These are phyloP conservation scores for Drosophila rubida DNA, from an alignment of 2,888 invertebrate species.

Conservation along the genomic window DNA sequence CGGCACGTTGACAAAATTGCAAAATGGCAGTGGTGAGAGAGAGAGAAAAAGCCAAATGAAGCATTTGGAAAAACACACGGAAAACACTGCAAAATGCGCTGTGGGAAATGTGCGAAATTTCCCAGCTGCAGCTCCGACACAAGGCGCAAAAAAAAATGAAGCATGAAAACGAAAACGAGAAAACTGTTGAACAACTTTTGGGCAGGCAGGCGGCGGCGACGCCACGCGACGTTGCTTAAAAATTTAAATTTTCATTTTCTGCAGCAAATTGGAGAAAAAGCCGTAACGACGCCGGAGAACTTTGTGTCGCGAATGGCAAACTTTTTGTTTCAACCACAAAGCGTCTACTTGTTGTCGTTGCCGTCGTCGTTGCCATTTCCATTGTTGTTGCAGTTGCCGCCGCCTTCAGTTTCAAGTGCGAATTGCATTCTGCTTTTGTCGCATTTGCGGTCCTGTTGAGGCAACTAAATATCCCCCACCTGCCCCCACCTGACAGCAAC, in stretches of 20 bases:
- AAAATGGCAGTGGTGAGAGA: conserved; percentile 33
- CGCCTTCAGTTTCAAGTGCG: conserved; percentile 73
- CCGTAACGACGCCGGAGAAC: conserved; percentile 3
- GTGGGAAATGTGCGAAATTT: conserved; percentile 79
- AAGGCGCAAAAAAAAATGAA: conserved; percentile 3
- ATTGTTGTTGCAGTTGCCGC: conserved; percentile 19
- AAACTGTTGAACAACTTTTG: conserved; percentile 65
- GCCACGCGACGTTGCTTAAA: conserved; percentile 68
- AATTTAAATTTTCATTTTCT: conserved; percentile 80
- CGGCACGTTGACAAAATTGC: conserved; percentile 63
- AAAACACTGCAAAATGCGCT: conserved; percentile 66
- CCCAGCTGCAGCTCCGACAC: conserved; percentile 66
- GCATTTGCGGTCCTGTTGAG: conserved; percentile 77
- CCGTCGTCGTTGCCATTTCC: too few species aligned
- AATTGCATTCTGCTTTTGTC: conserved; percentile 81
- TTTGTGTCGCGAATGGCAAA: conserved; percentile 7
- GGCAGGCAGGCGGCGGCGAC: conserved; percentile 37
- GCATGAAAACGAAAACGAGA: background rate
- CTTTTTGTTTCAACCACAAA: conserved; percentile 21
- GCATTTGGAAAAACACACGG: conserved; percentile 50
- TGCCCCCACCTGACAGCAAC: conserved; percentile 29
- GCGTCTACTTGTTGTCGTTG: conserved; percentile 14
- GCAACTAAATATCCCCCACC: conserved; percentile 60
- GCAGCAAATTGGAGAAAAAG: conserved; percentile 66
- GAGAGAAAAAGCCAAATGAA: conserved; percentile 24